Percentiles rank a stretch among this genome's conserved stretches.
phyloP scores from a whole-genome alignment of 2,888 invertebrate genomes.

The Ceraclea dissimilis region DNA sequence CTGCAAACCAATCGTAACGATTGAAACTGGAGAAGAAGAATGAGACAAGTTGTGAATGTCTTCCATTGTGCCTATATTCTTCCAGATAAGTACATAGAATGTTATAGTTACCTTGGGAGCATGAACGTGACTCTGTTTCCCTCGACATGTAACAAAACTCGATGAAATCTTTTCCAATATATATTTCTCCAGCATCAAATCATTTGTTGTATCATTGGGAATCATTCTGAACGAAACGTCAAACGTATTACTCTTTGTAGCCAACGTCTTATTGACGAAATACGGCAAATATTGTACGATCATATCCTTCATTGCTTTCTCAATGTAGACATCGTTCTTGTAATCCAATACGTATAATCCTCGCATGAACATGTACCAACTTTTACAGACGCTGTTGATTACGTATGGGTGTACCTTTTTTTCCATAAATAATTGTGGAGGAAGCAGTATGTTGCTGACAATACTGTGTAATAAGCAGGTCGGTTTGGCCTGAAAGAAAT shows the following conservation, averaged over 20 bases:
- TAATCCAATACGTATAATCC: constrained; percentile 35
- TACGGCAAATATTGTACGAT: constrained; percentile 31
- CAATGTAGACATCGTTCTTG: constrained; percentile 34
- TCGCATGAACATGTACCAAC: constrained; percentile 38
- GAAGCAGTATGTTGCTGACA: constrained; percentile 35
- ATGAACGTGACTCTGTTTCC: constrained; percentile 26
- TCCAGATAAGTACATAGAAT: too few species aligned
- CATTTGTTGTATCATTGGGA: constrained; percentile 19
- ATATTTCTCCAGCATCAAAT: constrained; percentile 22
- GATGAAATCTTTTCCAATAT: constrained; percentile 26
- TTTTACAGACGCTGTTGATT: constrained; percentile 34
- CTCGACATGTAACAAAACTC: constrained; percentile 27
- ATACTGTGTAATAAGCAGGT: constrained; percentile 35
- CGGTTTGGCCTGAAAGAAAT: constrained; percentile 27
- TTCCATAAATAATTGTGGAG: constrained; percentile 35
- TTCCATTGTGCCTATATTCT: too few species aligned
- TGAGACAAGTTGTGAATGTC: too few species aligned
- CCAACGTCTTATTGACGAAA: constrained; percentile 26
- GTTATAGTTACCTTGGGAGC: constrained; percentile 28
- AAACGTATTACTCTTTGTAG: constrained; percentile 17
- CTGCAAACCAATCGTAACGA: too few species aligned
- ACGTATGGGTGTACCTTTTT: constrained; percentile 32
- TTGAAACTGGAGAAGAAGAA: too few species aligned
- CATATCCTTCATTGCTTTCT: constrained; percentile 35
- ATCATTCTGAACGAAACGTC: constrained; percentile 21